A percentile compares a stretch with the other conserved stretches of the same genome.
phyloP scores from a whole-genome alignment of 1,140 invertebrate species.

The Rhyzopertha dominica region DNA sequence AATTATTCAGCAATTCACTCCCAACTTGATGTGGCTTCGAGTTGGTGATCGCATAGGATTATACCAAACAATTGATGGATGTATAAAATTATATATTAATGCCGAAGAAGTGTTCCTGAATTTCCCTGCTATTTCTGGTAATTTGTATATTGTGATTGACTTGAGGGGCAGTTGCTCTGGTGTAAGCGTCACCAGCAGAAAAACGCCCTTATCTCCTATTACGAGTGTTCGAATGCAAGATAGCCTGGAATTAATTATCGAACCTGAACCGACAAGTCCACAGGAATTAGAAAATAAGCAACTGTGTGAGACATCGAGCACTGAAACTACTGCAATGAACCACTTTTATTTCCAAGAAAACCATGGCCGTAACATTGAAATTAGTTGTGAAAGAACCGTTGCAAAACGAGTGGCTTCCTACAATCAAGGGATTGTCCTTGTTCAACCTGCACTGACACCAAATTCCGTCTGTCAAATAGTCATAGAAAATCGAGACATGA shows the following conservation, averaged over 20 bases:
- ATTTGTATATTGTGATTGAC: slow-evolving; percentile 35
- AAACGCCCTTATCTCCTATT: slow-evolving; percentile 51
- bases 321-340: too few species aligned
- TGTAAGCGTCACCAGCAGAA: slow-evolving; percentile 41
- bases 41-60: slow-evolving; percentile 67
- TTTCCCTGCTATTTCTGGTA: slow-evolving; percentile 35
- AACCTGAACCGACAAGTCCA: slow-evolving; percentile 50
- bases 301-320: too few species aligned
- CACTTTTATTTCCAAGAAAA: slow-evolving; percentile 62
- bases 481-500: slow-evolving; percentile 66
- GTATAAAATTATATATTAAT: slow-evolving; percentile 65
- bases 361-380: slow-evolving; percentile 70
- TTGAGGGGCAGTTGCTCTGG: slow-evolving; percentile 37
- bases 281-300: slow-evolving; percentile 39
- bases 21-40: slow-evolving; percentile 73
- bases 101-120: slow-evolving; percentile 67
- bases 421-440: slow-evolving; percentile 70
- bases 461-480: slow-evolving; percentile 55
- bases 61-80: slow-evolving; percentile 56
- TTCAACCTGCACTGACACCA: slow-evolving; percentile 36
- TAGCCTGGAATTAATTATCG: slow-evolving; percentile 57
- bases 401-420: slow-evolving; percentile 67
- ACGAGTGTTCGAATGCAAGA: slow-evolving; percentile 58
- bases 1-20: slow-evolving; percentile 58
- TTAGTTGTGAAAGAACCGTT: slow-evolving; percentile 49